Evolutionary conservation across 2,888 invertebrate genomes (phyloP).

Genomic region (Tubulanus polymorphus): DNA sequence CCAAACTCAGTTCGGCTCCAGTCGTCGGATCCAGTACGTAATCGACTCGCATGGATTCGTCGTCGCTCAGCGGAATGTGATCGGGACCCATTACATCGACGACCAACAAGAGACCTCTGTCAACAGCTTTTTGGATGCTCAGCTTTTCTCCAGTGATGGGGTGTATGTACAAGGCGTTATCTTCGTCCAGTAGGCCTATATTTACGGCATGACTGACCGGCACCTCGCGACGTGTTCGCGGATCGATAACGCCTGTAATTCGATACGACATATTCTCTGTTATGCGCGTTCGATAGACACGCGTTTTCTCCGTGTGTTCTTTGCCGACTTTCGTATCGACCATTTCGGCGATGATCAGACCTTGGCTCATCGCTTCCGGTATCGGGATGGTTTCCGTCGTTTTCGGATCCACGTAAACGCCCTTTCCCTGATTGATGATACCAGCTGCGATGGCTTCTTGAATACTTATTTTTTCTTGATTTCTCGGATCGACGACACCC

Average conservation of each 20-base stretch:
- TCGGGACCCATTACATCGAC: constrained; percentile 64
- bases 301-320: too few relatives aligned
- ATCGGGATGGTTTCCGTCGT: constrained; percentile 42
- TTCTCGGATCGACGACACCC: constrained; percentile 45
- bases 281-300: too few relatives aligned
- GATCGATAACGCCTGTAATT: constrained; percentile 40
- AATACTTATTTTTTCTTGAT: constrained; percentile 35
- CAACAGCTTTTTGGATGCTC: constrained; percentile 87
- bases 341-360: constrained; percentile 39
- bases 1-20: constrained; percentile 64
- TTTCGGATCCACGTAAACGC: constrained; percentile 39
- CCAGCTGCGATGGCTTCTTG: constrained; percentile 43
- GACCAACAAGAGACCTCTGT: constrained; percentile 75
- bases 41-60: constrained; percentile 71
- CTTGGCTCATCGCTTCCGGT: constrained; percentile 46
- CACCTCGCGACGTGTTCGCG: constrained; percentile 53
- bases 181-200: background rate
- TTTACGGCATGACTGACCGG: constrained; percentile 69
- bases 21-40: constrained; percentile 70
- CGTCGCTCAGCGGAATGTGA: constrained; percentile 32
- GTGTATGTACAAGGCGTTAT: background rate
- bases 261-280: constrained; percentile 24
- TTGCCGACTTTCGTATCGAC: too few relatives aligned
- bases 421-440: constrained; percentile 39
- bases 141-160: constrained; percentile 78